Percentiles rank a stretch among this genome's conserved stretches.
phyloP scores from a whole-genome alignment of 2,888 invertebrate species.

The Cylloceria caligata region DNA sequence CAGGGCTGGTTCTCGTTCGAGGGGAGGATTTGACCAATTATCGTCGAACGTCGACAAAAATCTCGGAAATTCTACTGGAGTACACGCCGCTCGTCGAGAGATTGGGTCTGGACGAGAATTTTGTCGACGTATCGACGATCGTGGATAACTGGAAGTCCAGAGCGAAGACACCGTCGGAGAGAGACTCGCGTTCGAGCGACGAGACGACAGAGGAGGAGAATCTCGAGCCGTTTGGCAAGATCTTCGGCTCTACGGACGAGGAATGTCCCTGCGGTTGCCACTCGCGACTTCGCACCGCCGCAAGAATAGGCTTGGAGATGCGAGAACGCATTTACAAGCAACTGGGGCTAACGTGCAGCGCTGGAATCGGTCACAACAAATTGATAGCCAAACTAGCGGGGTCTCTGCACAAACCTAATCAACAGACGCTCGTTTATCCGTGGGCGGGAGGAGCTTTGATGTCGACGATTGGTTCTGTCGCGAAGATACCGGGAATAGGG shows the following conservation, averaged over 20 bases:
- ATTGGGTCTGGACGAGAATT: slow-evolving; percentile 94
- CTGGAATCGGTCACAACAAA: slow-evolving; percentile 94
- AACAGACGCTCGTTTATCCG: slow-evolving; percentile 92
- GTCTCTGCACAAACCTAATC: slow-evolving; percentile 91
- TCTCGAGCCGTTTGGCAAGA: slow-evolving; percentile 86
- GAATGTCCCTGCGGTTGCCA: slow-evolving; percentile 92
- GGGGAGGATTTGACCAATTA: slow-evolving; percentile 94
- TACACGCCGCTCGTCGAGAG: slow-evolving; percentile 92
- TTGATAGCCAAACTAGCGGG: slow-evolving; percentile 92
- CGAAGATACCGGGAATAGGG: slow-evolving; percentile 92
- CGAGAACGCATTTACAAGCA: slow-evolving; percentile 89
- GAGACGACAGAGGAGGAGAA: slow-evolving; percentile 65
- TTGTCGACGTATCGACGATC: slow-evolving; percentile 91
- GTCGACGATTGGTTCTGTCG: slow-evolving; percentile 87
- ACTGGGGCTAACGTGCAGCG: slow-evolving; percentile 91
- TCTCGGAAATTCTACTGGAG: slow-evolving; percentile 89
- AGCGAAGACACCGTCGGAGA: neutral
- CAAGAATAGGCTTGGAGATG: slow-evolving; percentile 91
- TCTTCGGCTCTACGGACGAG: slow-evolving; percentile 86
- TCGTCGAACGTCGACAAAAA: slow-evolving; percentile 91
- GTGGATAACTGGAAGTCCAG: slow-evolving; percentile 85
- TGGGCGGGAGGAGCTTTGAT: slow-evolving; percentile 89
- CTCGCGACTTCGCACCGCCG: slow-evolving; percentile 89
- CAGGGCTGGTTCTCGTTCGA: slow-evolving; percentile 90
- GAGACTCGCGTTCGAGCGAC: neutral